Base-by-base conservation (phyloP, 2,797 vertebrate species). In the Hephaestus fuliginosus region DNA sequence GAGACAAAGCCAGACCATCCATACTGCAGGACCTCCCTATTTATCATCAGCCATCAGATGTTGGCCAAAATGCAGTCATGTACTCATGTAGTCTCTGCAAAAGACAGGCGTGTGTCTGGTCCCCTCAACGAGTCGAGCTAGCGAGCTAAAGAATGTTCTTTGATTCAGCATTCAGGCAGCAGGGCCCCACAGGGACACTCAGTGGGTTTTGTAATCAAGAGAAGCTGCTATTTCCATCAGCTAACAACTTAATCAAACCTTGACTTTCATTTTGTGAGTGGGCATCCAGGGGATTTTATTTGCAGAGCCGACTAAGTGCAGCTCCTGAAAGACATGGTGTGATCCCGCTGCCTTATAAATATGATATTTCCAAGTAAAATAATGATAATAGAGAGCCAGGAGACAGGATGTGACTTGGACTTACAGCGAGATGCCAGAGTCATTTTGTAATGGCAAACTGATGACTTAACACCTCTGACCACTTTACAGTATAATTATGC, bases 191-290 rank as follows among this genome's bases (percentile, higher is more conserved):
- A 67, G 84, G 78, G 65, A 63, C 39, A 39, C 84, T 69, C 67
- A 46, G 49, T 70, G 52, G 78, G 64, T 63, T 64, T 65, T 77
- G 56, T 86, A 90, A 90, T 92, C 79, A 90, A 80, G 83, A 86
- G 60, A 72, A 76, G 70, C 72, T 58, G 56, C 72, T 69, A 55
- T 65, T 88, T 72, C 80, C 68, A 84, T 78, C 56, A 82, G 72
- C 72, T 53, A 76, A 86, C 72, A 84, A 62, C 74, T 86, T 83
- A 76, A 89, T 90, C 80, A 89, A 74, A 88, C 70, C 81, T 53
- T 43, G 46, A 79, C 85, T 84, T 81, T 87, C 55, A 84, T 87
- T 83, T 84, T 64, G 73, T 81, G 60, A 71, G 67, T 63, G 55
- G 39, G 67, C 56, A 61, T 76, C 64, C 60, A 13, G 67, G 65